These are phyloP conservation scores for Chloroceryle amazona DNA, from an alignment of 2,797 vertebrate genomes.

Conservation along the genomic window DNA sequence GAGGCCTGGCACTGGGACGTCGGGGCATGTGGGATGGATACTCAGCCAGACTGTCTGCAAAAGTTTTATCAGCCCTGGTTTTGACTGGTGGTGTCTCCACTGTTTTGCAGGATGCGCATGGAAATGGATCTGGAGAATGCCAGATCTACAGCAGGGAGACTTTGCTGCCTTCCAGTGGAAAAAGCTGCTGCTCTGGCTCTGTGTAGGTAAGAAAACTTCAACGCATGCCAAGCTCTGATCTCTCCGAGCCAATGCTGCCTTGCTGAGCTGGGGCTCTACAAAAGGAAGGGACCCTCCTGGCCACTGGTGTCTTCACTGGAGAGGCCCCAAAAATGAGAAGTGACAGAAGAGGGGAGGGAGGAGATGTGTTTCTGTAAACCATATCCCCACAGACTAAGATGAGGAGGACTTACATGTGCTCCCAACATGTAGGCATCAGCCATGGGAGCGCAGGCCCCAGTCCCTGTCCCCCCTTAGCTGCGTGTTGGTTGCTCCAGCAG, in stretches of 20 bases:
- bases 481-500: background rate
- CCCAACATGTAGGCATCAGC: background rate
- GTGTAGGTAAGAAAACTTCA: background rate
- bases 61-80: background rate
- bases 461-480: rapidly evolving
- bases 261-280: background rate
- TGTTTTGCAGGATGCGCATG: background rate
- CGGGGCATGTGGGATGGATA: background rate
- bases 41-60: background rate
- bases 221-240: background rate
- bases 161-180: background rate
- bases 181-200: background rate
- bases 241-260: background rate
- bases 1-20: background rate
- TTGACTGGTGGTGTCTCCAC: background rate
- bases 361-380: background rate
- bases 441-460: background rate
- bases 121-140: background rate
- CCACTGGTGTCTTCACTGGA: background rate
- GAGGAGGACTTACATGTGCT: background rate
- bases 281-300: background rate
- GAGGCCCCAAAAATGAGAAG: background rate
- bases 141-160: rapidly evolving
- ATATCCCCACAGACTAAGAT: background rate
- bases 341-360: background rate